Base-by-base conservation (phyloP, 2,888 invertebrate species). In the Cenopis cana region DNA sequence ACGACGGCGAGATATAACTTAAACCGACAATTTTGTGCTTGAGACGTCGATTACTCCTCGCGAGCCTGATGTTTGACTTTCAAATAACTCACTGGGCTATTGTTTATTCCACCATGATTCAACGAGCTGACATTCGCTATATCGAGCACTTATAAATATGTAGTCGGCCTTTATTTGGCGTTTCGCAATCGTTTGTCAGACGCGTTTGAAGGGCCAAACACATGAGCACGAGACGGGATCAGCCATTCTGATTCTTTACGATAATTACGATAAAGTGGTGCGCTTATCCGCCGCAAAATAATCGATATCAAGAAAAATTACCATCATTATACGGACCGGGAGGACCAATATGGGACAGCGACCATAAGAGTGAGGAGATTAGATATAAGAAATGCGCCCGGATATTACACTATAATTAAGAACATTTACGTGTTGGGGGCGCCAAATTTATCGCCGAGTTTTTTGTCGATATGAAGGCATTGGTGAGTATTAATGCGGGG, bases 361-460 rank as follows among this genome's bases (percentile, higher is more conserved):
- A 79, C 82, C 83, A 82, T 89, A 87, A 86, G 89, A 89, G 85
- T 85, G 80, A 82, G 82, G 79, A 86, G 92, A 93, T 91, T 91
- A 91, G 92, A 93, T 92, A 91, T 79, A 80, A 77, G 79, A 84
- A 87, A 87, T 81, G 82, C 84, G 81, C 81, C 90, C 87, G 88
- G 89, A 90, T 88, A 90, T 92, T 90, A 91, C 89, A 89, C 88
- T 89, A 89, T 91, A 92, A 92, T 93, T 92, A 93, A 92, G 89
- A 88, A 88, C 91, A 89, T 92, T 91, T 89, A 92, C 91, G 90
- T 91, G 90, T 90, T 88, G 81, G 85, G 89, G 92, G 93, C 93
- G 93, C 93, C 92, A 93, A 93, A 93, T 92, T 90, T 92, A 92
- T 91, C 93, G 92, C 90, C 87, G 89, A 87, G 88, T 91, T 93